phyloP scores from a whole-genome alignment of 2,797 vertebrate genomes.

The Scomberomorus guttatus region DNA sequence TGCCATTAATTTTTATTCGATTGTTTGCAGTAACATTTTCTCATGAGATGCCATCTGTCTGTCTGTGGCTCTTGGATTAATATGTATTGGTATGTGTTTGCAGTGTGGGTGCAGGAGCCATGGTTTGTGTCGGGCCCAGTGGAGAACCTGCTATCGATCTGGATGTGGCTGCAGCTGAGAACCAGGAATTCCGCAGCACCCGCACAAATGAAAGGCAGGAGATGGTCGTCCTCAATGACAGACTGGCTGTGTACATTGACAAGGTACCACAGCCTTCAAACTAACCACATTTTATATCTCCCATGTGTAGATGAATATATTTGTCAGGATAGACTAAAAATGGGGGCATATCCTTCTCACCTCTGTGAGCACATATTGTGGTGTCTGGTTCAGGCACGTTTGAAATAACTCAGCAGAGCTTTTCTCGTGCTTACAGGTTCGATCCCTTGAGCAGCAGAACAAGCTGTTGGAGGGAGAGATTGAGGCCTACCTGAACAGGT shows the following conservation, averaged over 20 bases:
- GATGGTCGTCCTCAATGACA: conserved; percentile 85
- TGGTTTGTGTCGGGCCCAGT: conserved; percentile 75
- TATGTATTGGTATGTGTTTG: conserved; percentile 31
- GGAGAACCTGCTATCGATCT: conserved; percentile 77
- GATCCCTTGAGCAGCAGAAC: conserved; percentile 84
- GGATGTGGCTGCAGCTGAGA: conserved; percentile 81
- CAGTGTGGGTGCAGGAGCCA: conserved; percentile 68
- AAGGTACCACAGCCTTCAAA: conserved; percentile 71
- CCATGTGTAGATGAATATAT: conserved; percentile 3
- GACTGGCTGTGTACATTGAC: conserved; percentile 84
- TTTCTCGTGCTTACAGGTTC: conserved; percentile 74
- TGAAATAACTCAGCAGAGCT: background rate
- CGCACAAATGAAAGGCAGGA: conserved; percentile 80
- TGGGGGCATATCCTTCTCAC: conserved; percentile 32
- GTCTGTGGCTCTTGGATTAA: background rate
- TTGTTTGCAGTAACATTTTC: background rate
- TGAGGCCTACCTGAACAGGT: conserved; percentile 77
- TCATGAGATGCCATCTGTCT: background rate
- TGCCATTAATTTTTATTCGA: too few relatives aligned
- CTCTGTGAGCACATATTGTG: conserved; percentile 34
- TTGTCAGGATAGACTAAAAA: conserved; percentile 17
- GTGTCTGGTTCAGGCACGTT: background rate
- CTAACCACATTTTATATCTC: background rate
- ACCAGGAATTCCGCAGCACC: conserved; percentile 81
- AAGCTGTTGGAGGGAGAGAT: conserved; percentile 78